Conservation (phyloP, 2,113 vertebrate species). For the Pleuronectes platessa region DNA sequence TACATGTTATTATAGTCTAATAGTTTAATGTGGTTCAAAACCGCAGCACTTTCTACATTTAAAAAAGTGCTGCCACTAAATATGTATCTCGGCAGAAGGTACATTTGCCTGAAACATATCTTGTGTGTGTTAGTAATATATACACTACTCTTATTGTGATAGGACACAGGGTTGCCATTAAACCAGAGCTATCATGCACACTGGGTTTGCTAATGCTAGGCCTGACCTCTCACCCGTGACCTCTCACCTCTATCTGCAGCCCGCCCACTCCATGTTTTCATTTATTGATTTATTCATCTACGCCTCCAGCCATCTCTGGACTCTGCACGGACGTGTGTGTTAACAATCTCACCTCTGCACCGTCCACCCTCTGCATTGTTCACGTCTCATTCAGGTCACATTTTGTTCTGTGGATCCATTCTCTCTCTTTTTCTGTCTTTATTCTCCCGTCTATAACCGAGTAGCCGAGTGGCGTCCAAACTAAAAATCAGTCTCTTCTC, state of each 20-base stretch:
- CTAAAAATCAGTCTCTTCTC: constrained; percentile 19
- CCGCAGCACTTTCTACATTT: no score
- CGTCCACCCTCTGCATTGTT: background rate
- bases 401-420: background rate
- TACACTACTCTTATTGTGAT: background rate
- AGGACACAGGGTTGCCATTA: background rate
- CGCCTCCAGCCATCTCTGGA: background rate
- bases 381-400: no score
- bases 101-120: background rate
- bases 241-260: background rate
- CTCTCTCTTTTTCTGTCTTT: background rate
- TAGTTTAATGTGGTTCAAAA: no score
- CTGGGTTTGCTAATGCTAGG: background rate
- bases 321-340: background rate
- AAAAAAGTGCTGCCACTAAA: no score
- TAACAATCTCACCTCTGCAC: background rate
- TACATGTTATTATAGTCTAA: no score
- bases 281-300: background rate
- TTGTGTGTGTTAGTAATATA: background rate
- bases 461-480: background rate
- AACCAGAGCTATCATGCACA: background rate
- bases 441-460: constrained; percentile 22
- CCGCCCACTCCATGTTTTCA: background rate
- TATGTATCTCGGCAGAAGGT: background rate
- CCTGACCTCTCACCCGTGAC: background rate